phyloP scores from a whole-genome alignment of 2,113 vertebrate genomes.

The Herpetotheres cachinnans region DNA sequence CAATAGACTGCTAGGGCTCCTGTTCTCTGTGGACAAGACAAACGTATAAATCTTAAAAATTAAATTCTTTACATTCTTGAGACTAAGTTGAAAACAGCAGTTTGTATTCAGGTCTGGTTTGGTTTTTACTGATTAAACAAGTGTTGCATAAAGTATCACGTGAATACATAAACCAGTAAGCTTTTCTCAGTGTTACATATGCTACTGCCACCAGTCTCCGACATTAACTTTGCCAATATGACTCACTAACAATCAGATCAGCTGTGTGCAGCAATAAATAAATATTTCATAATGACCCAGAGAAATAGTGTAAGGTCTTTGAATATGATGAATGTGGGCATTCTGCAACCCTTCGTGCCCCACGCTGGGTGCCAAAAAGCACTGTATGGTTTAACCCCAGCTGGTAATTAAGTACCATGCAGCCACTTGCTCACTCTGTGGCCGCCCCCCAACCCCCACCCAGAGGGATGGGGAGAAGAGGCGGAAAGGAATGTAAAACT shows the following conservation, averaged over 20 bases:
- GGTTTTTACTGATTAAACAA: not conserved
- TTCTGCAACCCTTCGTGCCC: not conserved
- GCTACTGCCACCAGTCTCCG: not conserved
- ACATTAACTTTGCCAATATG: not conserved
- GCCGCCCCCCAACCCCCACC: too few relatives aligned
- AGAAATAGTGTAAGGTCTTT: not conserved
- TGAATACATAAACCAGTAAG: not conserved
- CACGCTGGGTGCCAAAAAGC: too few relatives aligned
- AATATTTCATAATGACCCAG: not conserved
- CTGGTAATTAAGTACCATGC: too few relatives aligned
- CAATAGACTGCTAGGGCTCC: constrained; percentile 12
- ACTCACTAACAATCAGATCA: not conserved
- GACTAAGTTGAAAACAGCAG: constrained; percentile 34
- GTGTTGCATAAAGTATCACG: not conserved
- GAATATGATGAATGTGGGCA: not conserved
- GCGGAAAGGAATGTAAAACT: too few relatives aligned
- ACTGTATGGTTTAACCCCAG: too few relatives aligned
- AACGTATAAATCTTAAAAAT: constrained; percentile 33
- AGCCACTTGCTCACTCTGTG: too few relatives aligned
- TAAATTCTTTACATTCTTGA: constrained; percentile 52
- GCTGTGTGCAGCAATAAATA: not conserved
- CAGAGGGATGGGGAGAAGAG: too few relatives aligned
- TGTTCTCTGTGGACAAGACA: constrained; percentile 20
- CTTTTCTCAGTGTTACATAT: not conserved
- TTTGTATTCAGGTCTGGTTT: not conserved